Evolutionary conservation across 2,797 vertebrate genomes (phyloP).

Genomic region (Babyrousa celebensis): DNA sequence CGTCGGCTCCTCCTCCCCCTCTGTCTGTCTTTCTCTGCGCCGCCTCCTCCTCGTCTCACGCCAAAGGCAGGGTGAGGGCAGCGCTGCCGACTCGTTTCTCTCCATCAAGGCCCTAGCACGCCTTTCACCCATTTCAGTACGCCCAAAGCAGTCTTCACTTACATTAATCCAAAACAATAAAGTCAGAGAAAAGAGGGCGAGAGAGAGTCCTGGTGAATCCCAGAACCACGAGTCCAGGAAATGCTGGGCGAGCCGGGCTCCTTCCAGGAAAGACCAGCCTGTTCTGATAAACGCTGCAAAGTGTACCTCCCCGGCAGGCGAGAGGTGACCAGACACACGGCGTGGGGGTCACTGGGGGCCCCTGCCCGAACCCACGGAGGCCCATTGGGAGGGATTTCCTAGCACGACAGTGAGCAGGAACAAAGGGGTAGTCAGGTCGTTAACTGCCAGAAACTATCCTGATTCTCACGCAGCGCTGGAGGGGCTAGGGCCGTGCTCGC

Average conservation of each 20-base stretch:
- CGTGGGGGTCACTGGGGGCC: constrained; percentile 75
- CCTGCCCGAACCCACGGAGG: constrained; percentile 82
- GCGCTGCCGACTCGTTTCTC: not conserved
- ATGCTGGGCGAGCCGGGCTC: not conserved
- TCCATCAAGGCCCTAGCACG: not conserved
- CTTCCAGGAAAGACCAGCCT: constrained; percentile 71
- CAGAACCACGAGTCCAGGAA: not conserved
- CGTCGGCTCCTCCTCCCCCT: not conserved
- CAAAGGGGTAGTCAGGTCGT: constrained; percentile 88
- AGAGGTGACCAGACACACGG: constrained; percentile 86
- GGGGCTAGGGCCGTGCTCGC: constrained; percentile 84
- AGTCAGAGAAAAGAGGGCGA: not conserved
- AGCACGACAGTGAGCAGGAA: constrained; percentile 88
- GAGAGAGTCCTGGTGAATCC: not conserved
- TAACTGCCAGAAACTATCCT: constrained; percentile 88
- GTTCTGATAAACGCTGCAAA: constrained; percentile 83
- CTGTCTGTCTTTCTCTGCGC: too few relatives aligned
- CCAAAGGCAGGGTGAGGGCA: not conserved
- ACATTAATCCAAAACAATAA: constrained; percentile 47
- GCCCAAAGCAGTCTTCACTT: constrained; percentile 3
- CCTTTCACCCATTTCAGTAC: not conserved
- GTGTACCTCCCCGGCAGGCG: not conserved
- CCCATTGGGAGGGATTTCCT: constrained; percentile 89
- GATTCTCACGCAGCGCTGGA: constrained; percentile 85
- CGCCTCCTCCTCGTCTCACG: not conserved